These are phyloP conservation scores for Microtus oregoni DNA, from an alignment of 2,113 vertebrate species.

Conservation along the genomic window DNA sequence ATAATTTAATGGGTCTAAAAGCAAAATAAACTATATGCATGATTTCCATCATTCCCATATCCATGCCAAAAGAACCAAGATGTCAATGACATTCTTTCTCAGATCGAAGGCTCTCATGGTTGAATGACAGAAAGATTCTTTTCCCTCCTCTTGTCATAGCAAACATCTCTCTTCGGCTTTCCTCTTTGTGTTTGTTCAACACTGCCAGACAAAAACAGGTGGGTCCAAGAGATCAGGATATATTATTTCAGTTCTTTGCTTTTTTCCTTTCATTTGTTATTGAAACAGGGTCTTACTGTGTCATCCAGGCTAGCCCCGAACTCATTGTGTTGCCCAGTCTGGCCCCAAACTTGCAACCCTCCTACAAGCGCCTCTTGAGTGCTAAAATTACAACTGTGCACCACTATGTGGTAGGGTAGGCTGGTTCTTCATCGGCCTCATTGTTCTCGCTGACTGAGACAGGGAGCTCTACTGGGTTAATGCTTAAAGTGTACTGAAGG, in stretches of 20 bases:
- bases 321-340: background rate
- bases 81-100: background rate
- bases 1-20: conserved; percentile 36
- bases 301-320: background rate
- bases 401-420: background rate
- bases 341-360: background rate
- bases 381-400: background rate
- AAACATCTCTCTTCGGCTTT: background rate
- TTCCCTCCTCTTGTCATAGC: background rate
- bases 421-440: background rate
- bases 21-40: background rate
- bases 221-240: background rate
- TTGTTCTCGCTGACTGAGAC: background rate
- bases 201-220: background rate
- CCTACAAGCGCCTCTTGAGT: background rate
- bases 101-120: background rate
- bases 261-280: background rate
- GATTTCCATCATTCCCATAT: background rate
- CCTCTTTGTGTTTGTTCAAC: background rate
- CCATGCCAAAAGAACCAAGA: background rate
- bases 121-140: background rate
- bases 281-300: background rate
- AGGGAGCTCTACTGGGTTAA: background rate
- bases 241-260: background rate
- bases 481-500: background rate